Percentiles rank a stretch among this genome's conserved stretches.
Conservation (phyloP, 1,140 invertebrate species). For the Saxidomus purpurata region DNA sequence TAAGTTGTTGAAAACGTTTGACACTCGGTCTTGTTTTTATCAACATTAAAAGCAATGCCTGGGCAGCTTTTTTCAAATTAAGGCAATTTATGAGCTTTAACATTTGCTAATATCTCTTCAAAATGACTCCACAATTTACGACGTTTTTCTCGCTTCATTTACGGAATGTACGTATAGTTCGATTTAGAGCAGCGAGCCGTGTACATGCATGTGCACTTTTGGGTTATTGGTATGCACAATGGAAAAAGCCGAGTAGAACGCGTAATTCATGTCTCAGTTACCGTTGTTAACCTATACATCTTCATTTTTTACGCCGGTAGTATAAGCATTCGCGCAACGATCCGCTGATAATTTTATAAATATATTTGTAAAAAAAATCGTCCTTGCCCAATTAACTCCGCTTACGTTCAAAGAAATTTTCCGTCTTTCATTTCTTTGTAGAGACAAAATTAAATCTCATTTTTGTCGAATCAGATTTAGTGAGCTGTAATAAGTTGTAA, state of each 20-base stretch:
- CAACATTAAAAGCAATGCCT: too few species aligned
- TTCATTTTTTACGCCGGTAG: too few species aligned
- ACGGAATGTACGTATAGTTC: too few species aligned
- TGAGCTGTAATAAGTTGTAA: neutral
- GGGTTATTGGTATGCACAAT: too few species aligned
- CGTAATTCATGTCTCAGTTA: too few species aligned
- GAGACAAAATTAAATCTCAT: constrained; percentile 4
- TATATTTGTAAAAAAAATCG: neutral
- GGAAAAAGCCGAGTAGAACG: too few species aligned
- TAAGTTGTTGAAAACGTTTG: too few species aligned
- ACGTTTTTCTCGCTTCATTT: neutral
- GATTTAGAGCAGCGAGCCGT: too few species aligned
- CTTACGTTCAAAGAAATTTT: constrained; percentile 4
- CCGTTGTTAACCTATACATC: too few species aligned
- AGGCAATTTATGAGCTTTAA: neutral
- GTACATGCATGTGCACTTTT: too few species aligned
- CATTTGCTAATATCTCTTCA: neutral
- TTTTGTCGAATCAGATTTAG: neutral
- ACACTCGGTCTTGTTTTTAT: too few species aligned
- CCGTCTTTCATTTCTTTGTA: constrained; percentile 27
- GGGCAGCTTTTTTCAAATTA: constrained; percentile 16
- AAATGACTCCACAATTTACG: neutral
- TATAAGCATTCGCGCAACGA: constrained; percentile 16
- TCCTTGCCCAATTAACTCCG: neutral
- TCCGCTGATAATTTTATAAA: neutral